Percentiles rank a stretch among this genome's conserved stretches.
phyloP scores from a whole-genome alignment of 2,797 vertebrate genomes.

The Falco biarmicus region DNA sequence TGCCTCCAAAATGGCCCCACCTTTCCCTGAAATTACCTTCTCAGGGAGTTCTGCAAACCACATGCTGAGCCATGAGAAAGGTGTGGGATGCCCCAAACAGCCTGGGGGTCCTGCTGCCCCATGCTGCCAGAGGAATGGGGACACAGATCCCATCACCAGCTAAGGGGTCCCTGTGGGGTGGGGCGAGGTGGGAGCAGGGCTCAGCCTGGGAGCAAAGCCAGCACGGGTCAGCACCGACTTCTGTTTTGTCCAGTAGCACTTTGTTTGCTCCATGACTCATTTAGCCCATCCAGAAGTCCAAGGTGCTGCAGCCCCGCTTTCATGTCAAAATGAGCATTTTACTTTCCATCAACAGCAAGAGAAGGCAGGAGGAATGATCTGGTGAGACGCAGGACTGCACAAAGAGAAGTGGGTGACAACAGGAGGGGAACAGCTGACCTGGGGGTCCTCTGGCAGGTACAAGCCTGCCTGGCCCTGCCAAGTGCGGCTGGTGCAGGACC shows the following conservation, averaged over 20 bases:
- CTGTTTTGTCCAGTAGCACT: not conserved
- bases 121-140: not conserved
- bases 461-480: not conserved
- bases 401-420: not conserved
- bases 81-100: not conserved
- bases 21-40: not conserved
- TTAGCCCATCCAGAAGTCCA: not conserved
- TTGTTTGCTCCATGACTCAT: not conserved
- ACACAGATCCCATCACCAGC: not conserved
- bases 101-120: not conserved
- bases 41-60: not conserved
- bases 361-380: not conserved
- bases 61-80: rapidly evolving
- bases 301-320: not conserved
- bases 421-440: not conserved
- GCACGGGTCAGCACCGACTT: not conserved
- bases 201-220: not conserved
- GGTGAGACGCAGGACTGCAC: not conserved
- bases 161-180: not conserved
- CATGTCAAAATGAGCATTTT: not conserved
- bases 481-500: not conserved
- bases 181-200: not conserved
- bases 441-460: not conserved
- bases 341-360: not conserved
- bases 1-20: not conserved